Evolutionary conservation across 1,140 invertebrate species (phyloP).

Genomic region (Agrilus planipennis): DNA sequence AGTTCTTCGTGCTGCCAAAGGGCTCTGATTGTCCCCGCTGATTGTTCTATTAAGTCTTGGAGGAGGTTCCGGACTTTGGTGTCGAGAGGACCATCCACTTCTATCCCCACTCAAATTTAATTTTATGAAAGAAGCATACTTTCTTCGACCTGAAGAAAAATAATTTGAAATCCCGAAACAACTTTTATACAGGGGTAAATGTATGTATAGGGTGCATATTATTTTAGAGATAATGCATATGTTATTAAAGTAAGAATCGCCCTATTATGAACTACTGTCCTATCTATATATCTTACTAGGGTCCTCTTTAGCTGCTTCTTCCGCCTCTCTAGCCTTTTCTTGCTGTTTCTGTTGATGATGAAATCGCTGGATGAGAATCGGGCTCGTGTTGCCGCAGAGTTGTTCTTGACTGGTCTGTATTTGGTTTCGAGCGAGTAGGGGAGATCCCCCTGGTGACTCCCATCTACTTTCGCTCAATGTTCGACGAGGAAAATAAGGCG

Average conservation of each 20-base stretch:
- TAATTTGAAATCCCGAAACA: too few relatives aligned
- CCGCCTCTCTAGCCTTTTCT: slow-evolving; percentile 29
- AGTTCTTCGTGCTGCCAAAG: slow-evolving; percentile 45
- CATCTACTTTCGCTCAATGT: slow-evolving; percentile 11
- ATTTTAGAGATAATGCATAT: too few relatives aligned
- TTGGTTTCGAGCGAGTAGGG: slow-evolving; percentile 15
- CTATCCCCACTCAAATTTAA: slow-evolving; percentile 42
- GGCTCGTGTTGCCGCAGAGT: slow-evolving; percentile 40
- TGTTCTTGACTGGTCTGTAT: not conserved
- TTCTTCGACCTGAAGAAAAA: slow-evolving; percentile 37
- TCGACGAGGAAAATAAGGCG: slow-evolving; percentile 1
- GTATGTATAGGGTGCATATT: too few relatives aligned
- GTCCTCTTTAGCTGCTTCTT: slow-evolving; percentile 26
- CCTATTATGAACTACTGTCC: too few relatives aligned
- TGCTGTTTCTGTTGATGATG: slow-evolving; percentile 50
- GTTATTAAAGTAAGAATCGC: too few relatives aligned
- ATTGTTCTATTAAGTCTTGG: slow-evolving; percentile 47
- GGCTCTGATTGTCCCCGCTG: slow-evolving; percentile 38
- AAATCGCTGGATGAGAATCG: slow-evolving; percentile 48
- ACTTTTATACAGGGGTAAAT: not conserved
- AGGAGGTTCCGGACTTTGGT: slow-evolving; percentile 51
- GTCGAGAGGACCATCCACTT: slow-evolving; percentile 31
- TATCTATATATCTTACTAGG: slow-evolving; percentile 17
- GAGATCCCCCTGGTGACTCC: slow-evolving; percentile 25
- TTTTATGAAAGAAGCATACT: slow-evolving; percentile 68